These are phyloP conservation scores for Hydrolagus colliei DNA, from an alignment of 2,797 vertebrate species.

Conservation along the genomic window DNA sequence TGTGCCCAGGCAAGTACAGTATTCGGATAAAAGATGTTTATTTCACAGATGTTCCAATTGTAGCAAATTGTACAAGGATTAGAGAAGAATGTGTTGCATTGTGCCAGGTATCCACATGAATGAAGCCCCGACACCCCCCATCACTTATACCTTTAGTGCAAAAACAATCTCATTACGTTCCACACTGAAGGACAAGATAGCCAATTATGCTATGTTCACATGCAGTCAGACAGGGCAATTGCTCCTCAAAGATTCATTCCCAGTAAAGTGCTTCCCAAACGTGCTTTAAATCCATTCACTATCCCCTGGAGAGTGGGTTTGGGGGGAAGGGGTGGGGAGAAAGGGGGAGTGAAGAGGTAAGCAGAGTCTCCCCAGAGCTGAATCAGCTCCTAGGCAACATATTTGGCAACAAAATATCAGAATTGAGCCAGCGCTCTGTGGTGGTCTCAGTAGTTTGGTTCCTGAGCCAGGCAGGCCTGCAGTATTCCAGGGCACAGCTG, in stretches of 20 bases:
- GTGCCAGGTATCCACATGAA: background rate
- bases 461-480: too few relatives aligned
- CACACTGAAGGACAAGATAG: background rate
- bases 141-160: background rate
- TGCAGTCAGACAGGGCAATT: background rate
- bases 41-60: too few relatives aligned
- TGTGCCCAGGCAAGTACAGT: background rate
- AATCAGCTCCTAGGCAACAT: too few relatives aligned
- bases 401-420: too few relatives aligned
- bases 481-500: too few relatives aligned
- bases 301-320: too few relatives aligned
- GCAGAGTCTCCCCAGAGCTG: too few relatives aligned
- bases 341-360: too few relatives aligned
- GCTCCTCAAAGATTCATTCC: background rate
- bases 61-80: background rate
- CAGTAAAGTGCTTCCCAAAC: background rate
- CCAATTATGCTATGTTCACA: background rate
- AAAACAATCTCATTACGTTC: background rate
- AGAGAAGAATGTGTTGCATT: background rate
- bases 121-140: background rate
- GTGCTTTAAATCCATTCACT: too few relatives aligned
- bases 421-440: too few relatives aligned
- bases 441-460: too few relatives aligned
- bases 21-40: background rate
- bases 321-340: too few relatives aligned